These are phyloP conservation scores for Danaus chrysippus DNA, from an alignment of 2,888 invertebrate genomes.

Conservation along the genomic window DNA sequence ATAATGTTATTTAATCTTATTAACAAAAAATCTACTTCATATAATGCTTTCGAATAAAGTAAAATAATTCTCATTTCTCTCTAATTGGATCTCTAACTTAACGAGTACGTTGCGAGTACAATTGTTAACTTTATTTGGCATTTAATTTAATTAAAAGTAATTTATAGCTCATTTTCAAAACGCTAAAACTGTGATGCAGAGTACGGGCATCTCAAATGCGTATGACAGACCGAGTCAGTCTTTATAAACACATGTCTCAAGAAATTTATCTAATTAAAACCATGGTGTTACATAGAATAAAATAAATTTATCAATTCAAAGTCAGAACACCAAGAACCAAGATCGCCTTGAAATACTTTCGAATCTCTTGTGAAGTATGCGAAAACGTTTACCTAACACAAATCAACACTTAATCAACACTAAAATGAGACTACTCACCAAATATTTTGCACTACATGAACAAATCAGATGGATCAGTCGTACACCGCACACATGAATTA, in stretches of 20 bases:
- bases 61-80: background rate
- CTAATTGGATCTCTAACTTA: slow-evolving; percentile 1
- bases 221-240: no score
- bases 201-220: no score
- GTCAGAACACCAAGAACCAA: slow-evolving; percentile 54
- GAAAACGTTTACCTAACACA: slow-evolving; percentile 66
- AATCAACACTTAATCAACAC: slow-evolving; percentile 56
- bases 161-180: no score
- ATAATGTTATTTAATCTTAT: background rate
- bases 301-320: slow-evolving; percentile 39
- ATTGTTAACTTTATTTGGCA: no score
- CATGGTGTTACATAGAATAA: slow-evolving; percentile 26
- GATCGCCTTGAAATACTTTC: slow-evolving; percentile 79
- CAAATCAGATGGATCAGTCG: slow-evolving; percentile 39
- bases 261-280: background rate
- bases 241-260: no score
- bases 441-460: slow-evolving; percentile 38
- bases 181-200: no score
- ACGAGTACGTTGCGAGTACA: no score
- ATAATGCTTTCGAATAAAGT: background rate
- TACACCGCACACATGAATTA: slow-evolving; percentile 35
- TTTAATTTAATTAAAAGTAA: no score
- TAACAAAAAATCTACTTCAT: background rate
- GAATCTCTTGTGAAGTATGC: slow-evolving; percentile 67
- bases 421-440: slow-evolving; percentile 53